Evolutionary conservation across 1,140 invertebrate genomes (phyloP).

Genomic region (Drosophila arawakana): DNA sequence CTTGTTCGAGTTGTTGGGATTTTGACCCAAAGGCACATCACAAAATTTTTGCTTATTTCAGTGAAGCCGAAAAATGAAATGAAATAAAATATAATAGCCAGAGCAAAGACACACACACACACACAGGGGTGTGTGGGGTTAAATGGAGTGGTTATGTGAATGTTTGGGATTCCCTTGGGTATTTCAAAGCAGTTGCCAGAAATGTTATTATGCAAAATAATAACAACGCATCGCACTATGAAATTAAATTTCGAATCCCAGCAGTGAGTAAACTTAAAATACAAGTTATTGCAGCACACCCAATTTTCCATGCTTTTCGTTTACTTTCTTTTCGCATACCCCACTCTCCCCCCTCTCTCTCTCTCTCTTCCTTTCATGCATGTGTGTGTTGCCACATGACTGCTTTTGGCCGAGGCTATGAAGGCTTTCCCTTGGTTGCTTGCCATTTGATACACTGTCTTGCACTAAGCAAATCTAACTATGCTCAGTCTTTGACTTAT

Average conservation of each 20-base stretch:
- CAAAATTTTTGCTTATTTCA: slow-evolving; percentile 32
- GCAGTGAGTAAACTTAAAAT: slow-evolving; percentile 82
- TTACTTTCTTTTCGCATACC: neutral
- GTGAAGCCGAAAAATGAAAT: slow-evolving; percentile 12
- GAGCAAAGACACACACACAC: neutral
- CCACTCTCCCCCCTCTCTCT: neutral
- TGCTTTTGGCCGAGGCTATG: slow-evolving; percentile 60
- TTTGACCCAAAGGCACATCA: slow-evolving; percentile 17
- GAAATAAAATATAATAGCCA: slow-evolving; percentile 19
- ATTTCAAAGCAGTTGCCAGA: slow-evolving; percentile 50
- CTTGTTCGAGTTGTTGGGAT: neutral
- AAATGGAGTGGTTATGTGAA: neutral
- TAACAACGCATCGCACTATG: slow-evolving; percentile 82
- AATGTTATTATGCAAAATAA: slow-evolving; percentile 83
- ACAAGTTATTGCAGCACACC: slow-evolving; percentile 73
- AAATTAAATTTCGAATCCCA: slow-evolving; percentile 82
- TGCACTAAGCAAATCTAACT: neutral
- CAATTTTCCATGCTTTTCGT: neutral
- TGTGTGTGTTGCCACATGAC: slow-evolving; percentile 73
- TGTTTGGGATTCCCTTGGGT: slow-evolving; percentile 23
- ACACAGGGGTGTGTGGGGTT: neutral
- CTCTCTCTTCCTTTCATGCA: neutral
- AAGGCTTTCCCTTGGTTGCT: slow-evolving; percentile 34
- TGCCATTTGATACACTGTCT: slow-evolving; percentile 56
- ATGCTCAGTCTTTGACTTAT: neutral